phyloP scores from a whole-genome alignment of 2,888 invertebrate genomes.

The Scelioninae gen. 1 region DNA sequence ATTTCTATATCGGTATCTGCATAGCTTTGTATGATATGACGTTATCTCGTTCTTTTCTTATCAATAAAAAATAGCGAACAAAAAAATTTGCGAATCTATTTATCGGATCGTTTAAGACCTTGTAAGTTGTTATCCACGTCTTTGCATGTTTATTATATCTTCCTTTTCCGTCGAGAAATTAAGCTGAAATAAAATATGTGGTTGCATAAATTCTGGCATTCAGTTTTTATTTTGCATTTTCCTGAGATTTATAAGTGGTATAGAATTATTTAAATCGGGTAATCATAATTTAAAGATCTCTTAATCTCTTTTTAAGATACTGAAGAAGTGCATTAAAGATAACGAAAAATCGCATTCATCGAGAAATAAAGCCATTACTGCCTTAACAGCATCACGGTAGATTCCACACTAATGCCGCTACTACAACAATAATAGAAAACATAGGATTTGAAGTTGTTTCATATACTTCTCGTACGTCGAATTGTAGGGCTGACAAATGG shows the following conservation, averaged over 20 bases:
- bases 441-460: conserved; percentile 57
- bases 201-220: neutral
- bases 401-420: conserved; percentile 49
- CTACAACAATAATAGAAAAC: conserved; percentile 61
- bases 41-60: conserved; percentile 54
- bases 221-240: neutral
- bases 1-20: conserved; percentile 80
- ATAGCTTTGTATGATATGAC: conserved; percentile 66
- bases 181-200: neutral
- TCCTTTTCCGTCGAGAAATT: conserved; percentile 4
- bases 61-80: conserved; percentile 56
- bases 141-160: conserved; percentile 20
- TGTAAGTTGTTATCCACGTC: conserved; percentile 9
- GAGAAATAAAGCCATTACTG: conserved; percentile 49
- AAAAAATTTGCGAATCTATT: conserved; percentile 32
- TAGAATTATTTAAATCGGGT: conserved; percentile 36
- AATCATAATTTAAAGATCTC: conserved; percentile 45
- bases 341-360: conserved; percentile 56
- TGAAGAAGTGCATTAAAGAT: conserved; percentile 29
- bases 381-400: conserved; percentile 35
- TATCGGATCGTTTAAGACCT: conserved; percentile 14
- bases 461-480: conserved; percentile 38
- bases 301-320: conserved; percentile 13
- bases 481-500: conserved; percentile 38
- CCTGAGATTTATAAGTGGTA: conserved; percentile 15